These are phyloP conservation scores for Carassius gibelio DNA, from an alignment of 2,113 vertebrate genomes.

Conservation along the genomic window DNA sequence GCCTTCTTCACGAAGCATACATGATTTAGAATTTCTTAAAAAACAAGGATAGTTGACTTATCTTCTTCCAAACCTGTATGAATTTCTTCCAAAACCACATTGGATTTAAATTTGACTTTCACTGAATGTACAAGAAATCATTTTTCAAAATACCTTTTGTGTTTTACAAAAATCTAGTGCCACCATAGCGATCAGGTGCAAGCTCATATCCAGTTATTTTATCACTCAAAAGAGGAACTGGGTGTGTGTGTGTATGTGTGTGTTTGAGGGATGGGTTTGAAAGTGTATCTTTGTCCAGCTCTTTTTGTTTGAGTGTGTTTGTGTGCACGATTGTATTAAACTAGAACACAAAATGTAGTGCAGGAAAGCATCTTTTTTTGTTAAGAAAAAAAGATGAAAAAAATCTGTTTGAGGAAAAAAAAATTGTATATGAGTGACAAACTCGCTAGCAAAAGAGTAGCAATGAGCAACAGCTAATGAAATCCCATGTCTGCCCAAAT, in stretches of 20 bases:
- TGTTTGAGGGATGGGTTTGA: not conserved
- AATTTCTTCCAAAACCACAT: not conserved
- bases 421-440: not conserved
- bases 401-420: not conserved
- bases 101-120: not conserved
- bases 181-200: not conserved
- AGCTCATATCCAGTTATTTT: slow-evolving; percentile 5
- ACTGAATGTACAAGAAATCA: not conserved
- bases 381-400: not conserved
- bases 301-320: not conserved
- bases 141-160: no score
- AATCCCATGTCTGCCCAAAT: not conserved
- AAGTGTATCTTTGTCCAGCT: not conserved
- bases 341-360: not conserved
- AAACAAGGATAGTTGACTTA: not conserved
- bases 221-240: slow-evolving; percentile 1
- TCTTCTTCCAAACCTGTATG: not conserved
- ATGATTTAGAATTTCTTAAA: not conserved
- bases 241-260: not conserved
- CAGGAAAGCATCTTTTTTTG: not conserved
- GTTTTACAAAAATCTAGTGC: not conserved
- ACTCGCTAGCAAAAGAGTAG: not conserved
- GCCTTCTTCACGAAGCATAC: no score
- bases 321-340: not conserved
- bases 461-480: not conserved